These are phyloP conservation scores for Agonopterix subpropinquella DNA, from an alignment of 2,888 invertebrate genomes.

Conservation along the genomic window DNA sequence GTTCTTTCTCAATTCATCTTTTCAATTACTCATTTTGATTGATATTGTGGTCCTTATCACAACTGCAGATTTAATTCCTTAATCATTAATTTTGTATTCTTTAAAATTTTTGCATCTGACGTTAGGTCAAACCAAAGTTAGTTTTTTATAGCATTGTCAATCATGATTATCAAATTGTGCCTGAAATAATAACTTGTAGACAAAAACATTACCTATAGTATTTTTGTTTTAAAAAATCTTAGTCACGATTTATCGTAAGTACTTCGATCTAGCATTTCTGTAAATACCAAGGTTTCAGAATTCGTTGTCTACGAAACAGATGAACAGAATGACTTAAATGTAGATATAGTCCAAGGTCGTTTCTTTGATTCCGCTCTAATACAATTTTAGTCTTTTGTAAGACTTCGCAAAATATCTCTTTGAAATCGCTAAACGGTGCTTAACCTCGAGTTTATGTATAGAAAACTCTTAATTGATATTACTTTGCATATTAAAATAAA, in stretches of 20 bases:
- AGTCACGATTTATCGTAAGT: slow-evolving; percentile 35
- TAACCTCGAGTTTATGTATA: too few relatives aligned
- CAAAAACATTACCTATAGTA: background rate
- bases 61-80: background rate
- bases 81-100: background rate
- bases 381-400: slow-evolving; percentile 18
- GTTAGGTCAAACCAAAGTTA: too few relatives aligned
- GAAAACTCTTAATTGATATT: too few relatives aligned
- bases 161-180: background rate
- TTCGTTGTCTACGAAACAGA: slow-evolving; percentile 14
- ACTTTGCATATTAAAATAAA: too few relatives aligned
- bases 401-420: background rate
- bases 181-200: background rate
- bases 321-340: slow-evolving; percentile 3
- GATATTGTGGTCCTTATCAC: background rate
- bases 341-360: slow-evolving; percentile 42
- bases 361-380: slow-evolving; percentile 21
- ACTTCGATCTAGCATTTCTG: slow-evolving; percentile 32
- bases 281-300: slow-evolving; percentile 48
- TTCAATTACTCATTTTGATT: slow-evolving; percentile 1
- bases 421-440: too few relatives aligned
- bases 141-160: too few relatives aligned
- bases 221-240: slow-evolving; percentile 1
- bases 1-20: background rate
- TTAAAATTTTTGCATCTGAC: background rate